Base-by-base conservation (phyloP, 1,140 invertebrate genomes). In the Pachyrhynchus sulphureomaculatus region DNA sequence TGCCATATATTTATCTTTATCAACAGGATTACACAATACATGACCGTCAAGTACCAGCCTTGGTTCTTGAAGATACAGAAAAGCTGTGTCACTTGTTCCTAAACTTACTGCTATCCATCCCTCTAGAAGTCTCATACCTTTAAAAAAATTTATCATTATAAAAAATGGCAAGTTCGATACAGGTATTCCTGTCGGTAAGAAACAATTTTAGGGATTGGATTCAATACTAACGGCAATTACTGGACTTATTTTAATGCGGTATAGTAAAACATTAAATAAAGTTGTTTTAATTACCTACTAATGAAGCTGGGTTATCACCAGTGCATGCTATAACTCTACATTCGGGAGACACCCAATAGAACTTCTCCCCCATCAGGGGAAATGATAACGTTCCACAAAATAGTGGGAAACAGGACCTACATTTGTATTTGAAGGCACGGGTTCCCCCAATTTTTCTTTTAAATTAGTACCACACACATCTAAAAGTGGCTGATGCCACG, bases 31-130 rank as follows among this genome's bases (percentile, higher is more conserved):
- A 63, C 88, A 88, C 2, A 97, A 82, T 24, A 97, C 80, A 73
- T 97, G 92, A 0, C 95, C 95, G 48, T 92, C 86, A 1, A 85
- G 72, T 0, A 87, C 78, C 4, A 81, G 79, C 17, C 81, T 85
- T 0, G 90, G 85, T 20, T 86, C 76, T 29, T 83, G 75, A 1
- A 96, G 76, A 78, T 88, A 92, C 21, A 96, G 77, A 71, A 98
- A 90, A 0, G 96, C 68, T 0, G 93, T 96, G 77, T 98, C 96
- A 71, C 93, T 96, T 0, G 95, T 96, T 2, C 95, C 94, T 2
- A 98, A 81, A 68, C 92, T 96, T 6, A 96, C 86, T 1, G 88
- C 91, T 8, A 98, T 79, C 79, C 96, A 95, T 34, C 88, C 87
- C 45, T 87, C 78, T 10, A 83, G 81, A 4, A 97, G 79, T 49